Conservation (phyloP, 2,113 vertebrate genomes). For the Oncorhynchus clarkii region DNA sequence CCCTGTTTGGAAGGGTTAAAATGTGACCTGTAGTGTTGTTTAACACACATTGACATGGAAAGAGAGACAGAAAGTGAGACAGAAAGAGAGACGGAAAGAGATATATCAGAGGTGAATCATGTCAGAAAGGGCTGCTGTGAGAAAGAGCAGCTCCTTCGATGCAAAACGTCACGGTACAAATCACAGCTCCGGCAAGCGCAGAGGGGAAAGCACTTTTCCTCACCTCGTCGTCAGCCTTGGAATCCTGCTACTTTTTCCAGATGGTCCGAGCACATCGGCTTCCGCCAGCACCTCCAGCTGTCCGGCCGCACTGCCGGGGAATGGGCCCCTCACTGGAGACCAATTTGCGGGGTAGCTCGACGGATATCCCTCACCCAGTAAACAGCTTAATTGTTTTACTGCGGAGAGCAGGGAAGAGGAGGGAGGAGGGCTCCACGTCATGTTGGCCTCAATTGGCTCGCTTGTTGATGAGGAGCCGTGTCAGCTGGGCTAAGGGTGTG, state of each 20-base stretch:
- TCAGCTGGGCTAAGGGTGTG: conserved; percentile 7
- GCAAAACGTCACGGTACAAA: conserved; percentile 64
- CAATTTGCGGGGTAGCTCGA: conserved; percentile 53
- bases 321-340: conserved; percentile 54
- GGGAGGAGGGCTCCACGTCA: background rate
- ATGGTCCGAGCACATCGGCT: conserved; percentile 67
- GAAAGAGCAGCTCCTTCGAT: conserved; percentile 32
- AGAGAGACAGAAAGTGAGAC: conserved; percentile 10
- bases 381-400: conserved; percentile 57
- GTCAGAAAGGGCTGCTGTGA: conserved; percentile 43
- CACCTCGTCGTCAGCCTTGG: conserved; percentile 70
- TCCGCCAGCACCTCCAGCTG: conserved; percentile 63
- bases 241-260: conserved; percentile 73
- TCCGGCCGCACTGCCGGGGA: conserved; percentile 41
- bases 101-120: conserved; percentile 20
- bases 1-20: too few relatives aligned
- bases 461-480: conserved; percentile 17
- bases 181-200: conserved; percentile 60
- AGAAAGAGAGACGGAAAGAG: conserved; percentile 2
- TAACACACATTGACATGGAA: too few relatives aligned
- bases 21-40: too few relatives aligned
- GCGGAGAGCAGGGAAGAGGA: conserved; percentile 20
- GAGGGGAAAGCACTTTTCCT: conserved; percentile 75
- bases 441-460: conserved; percentile 18
- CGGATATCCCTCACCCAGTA: conserved; percentile 41